phyloP scores from a whole-genome alignment of 2,888 invertebrate species.

The Papilio demoleus region DNA sequence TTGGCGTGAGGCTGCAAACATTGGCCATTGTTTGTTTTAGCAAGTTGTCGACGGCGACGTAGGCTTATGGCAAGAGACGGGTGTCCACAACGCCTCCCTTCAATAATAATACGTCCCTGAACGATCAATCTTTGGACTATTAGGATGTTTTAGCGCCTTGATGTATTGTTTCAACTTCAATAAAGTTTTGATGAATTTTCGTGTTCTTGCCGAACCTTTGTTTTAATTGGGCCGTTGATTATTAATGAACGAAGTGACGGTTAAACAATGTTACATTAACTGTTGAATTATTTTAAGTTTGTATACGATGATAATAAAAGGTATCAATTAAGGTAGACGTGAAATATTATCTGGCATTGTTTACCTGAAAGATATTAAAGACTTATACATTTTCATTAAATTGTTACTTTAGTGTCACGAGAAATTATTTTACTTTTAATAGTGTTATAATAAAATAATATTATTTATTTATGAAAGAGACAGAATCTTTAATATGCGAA shows the following conservation, averaged over 20 bases:
- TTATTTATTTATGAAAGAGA: too few species aligned
- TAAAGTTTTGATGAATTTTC: constrained; percentile 83
- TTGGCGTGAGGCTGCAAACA: constrained; percentile 59
- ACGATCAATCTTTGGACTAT: constrained; percentile 81
- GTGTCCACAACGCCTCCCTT: constrained; percentile 63
- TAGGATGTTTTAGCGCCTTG: constrained; percentile 78
- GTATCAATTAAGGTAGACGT: constrained; percentile 21
- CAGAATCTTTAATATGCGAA: neutral
- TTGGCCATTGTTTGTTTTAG: constrained; percentile 62
- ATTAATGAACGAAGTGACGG: constrained; percentile 79
- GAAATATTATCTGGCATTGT: constrained; percentile 13
- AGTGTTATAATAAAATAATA: too few species aligned
- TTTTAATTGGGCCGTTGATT: constrained; percentile 73
- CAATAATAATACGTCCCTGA: constrained; percentile 67
- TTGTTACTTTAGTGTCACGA: neutral
- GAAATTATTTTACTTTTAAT: neutral
- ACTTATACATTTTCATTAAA: neutral
- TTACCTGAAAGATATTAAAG: neutral
- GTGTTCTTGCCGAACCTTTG: constrained; percentile 73
- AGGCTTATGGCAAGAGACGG: constrained; percentile 49
- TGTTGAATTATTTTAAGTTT: constrained; percentile 21
- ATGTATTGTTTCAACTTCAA: constrained; percentile 82
- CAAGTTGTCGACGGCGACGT: constrained; percentile 50
- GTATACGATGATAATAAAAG: constrained; percentile 15
- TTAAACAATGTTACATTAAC: constrained; percentile 55